These are phyloP conservation scores for Aspidoscelis tigris DNA, from an alignment of 2,113 vertebrate genomes.

Conservation along the genomic window DNA sequence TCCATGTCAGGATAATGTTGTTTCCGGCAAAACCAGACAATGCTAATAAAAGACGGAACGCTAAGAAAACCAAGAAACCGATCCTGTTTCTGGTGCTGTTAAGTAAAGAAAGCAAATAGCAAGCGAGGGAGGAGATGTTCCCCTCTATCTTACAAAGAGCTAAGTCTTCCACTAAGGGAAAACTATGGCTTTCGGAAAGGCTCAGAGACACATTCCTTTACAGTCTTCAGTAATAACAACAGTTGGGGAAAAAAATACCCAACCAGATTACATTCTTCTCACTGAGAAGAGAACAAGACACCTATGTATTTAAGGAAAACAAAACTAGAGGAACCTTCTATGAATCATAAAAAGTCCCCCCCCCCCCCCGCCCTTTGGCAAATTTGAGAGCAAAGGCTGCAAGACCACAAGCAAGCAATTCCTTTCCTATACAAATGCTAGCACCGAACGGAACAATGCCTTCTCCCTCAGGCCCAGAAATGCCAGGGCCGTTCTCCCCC, in stretches of 20 bases:
- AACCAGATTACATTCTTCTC: background rate
- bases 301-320: background rate
- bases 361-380: background rate
- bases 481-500: background rate
- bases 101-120: too few species aligned
- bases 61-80: too few species aligned
- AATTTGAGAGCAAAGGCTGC: background rate
- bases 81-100: too few species aligned
- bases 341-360: conserved; percentile 5
- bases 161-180: background rate
- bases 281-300: background rate
- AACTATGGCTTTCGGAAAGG: background rate
- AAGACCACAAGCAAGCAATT: background rate
- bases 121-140: background rate
- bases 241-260: background rate
- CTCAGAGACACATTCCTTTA: background rate
- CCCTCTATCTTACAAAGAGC: background rate
- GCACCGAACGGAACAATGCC: too few species aligned
- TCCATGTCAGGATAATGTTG: too few species aligned
- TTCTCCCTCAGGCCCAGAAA: too few species aligned
- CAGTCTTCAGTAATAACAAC: background rate
- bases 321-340: conserved; percentile 14
- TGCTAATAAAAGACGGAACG: too few species aligned
- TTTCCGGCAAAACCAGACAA: too few species aligned
- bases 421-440: background rate